Base-by-base conservation (phyloP, 2,797 vertebrate genomes). In the Chromis chromis region DNA sequence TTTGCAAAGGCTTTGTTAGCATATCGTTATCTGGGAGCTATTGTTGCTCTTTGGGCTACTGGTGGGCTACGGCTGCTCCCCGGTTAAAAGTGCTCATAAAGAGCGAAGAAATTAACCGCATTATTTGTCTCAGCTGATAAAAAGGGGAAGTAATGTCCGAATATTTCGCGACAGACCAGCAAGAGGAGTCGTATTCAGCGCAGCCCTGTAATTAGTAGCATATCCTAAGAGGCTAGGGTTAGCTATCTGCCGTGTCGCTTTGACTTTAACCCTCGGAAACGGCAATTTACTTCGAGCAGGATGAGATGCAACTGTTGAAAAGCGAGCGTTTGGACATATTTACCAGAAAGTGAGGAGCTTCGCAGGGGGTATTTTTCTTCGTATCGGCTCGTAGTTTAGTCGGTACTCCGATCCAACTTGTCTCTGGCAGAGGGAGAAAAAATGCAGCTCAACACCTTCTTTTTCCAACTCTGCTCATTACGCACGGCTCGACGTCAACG, bases 371-470 rank as follows among this genome's bases (percentile, higher is more conserved):
- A 21, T 71, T 36, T 53, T 65, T 6, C 42, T 69, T 79, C 77
- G 74, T 82, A 67, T 79, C 70, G 2, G 48, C 82, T 65, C 74
- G 85, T 76, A 84, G 86, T 87, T 88, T 31, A 28, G 86, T 65
- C 17, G 19, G 81, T 49, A 84, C 84, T 86, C 87, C 73, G 84
- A 90, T 71, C 74, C 87, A 94, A 94, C 87, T 94, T 94, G 87
- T 92, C 86, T 74, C 88, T 89, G 88, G 81, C 78, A 89, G 86
- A 86, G 82, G 74, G 76, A 65, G 31, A 70, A 53, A 50, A 58
- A 87, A 88, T 87, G 85, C 89, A 85, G 91, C 92, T 91, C 91
- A 93, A 94, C 91, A 91, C 92, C 92, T 93, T 93, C 91, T 93
- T 93, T 92, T 91, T 91, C 89, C 85, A 93, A 93, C 92, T 92